phyloP scores from a whole-genome alignment of 2,797 vertebrate species.

The Sciaenops ocellatus region DNA sequence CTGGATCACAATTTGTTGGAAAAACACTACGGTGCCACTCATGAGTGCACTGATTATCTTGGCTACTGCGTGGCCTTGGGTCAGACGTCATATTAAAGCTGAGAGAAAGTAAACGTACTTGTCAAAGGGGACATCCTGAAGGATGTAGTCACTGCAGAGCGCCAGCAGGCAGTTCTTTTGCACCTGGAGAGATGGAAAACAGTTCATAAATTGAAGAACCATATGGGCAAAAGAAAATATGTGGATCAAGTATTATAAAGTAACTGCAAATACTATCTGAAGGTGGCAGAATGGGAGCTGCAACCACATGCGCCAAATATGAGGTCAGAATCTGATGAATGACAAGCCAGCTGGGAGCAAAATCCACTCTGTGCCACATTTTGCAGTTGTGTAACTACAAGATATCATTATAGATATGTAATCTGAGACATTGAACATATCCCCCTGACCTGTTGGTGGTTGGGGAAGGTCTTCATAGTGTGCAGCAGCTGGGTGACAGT shows the following conservation, averaged over 20 bases:
- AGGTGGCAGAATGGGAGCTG: background rate
- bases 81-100: constrained; percentile 13
- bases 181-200: constrained; percentile 83
- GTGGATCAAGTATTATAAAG: background rate
- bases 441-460: constrained; percentile 89
- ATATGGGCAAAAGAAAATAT: background rate
- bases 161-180: constrained; percentile 96
- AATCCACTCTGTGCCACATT: background rate
- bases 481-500: constrained; percentile 89
- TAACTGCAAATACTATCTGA: background rate
- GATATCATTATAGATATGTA: background rate
- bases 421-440: background rate
- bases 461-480: constrained; percentile 94
- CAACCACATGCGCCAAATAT: background rate
- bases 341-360: constrained; percentile 9
- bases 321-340: background rate
- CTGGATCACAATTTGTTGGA: constrained; percentile 52
- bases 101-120: constrained; percentile 83
- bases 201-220: constrained; percentile 8
- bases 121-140: constrained; percentile 96
- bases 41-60: constrained; percentile 35
- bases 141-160: constrained; percentile 94
- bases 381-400: constrained; percentile 3
- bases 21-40: constrained; percentile 37
- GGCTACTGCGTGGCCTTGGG: constrained; percentile 10